Percentiles rank a stretch among this genome's conserved stretches.
These are phyloP conservation scores for Piezodorus guildinii DNA, from an alignment of 1,140 invertebrate genomes.

Conservation along the genomic window DNA sequence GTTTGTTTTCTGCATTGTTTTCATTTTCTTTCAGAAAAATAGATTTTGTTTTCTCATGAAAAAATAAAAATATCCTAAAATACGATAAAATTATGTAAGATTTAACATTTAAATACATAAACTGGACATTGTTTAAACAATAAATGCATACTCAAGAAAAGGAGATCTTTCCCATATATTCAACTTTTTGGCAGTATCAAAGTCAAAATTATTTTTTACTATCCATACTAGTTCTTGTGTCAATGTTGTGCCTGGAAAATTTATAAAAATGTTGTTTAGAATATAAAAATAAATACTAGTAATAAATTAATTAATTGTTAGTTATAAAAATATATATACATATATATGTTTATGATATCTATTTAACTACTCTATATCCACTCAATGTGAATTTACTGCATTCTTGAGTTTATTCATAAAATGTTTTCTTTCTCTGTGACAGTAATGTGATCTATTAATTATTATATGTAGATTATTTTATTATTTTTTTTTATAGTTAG, in stretches of 20 bases:
- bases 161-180: conserved; percentile 47
- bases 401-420: no score
- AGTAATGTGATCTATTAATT: no score
- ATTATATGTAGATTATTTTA: no score
- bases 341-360: no score
- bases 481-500: no score
- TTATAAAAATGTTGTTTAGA: no score
- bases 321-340: not conserved
- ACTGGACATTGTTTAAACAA: no score
- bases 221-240: conserved; percentile 70
- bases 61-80: conserved; percentile 24
- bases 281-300: conserved; percentile 52
- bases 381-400: no score
- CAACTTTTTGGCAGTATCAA: conserved; percentile 48
- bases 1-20: conserved; percentile 18
- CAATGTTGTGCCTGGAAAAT: conserved; percentile 63
- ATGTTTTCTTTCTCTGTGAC: no score
- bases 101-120: no score
- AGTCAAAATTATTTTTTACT: conserved; percentile 57
- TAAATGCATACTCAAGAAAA: conserved; percentile 54
- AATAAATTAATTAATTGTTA: not conserved
- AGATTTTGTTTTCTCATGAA: conserved; percentile 25
- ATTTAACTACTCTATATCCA: no score
- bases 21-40: conserved; percentile 26
- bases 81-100: no score